A percentile compares a stretch with the other conserved stretches of the same genome.
These are phyloP conservation scores for Porphyrio hochstetteri DNA, from an alignment of 2,113 vertebrate genomes.

Conservation along the genomic window DNA sequence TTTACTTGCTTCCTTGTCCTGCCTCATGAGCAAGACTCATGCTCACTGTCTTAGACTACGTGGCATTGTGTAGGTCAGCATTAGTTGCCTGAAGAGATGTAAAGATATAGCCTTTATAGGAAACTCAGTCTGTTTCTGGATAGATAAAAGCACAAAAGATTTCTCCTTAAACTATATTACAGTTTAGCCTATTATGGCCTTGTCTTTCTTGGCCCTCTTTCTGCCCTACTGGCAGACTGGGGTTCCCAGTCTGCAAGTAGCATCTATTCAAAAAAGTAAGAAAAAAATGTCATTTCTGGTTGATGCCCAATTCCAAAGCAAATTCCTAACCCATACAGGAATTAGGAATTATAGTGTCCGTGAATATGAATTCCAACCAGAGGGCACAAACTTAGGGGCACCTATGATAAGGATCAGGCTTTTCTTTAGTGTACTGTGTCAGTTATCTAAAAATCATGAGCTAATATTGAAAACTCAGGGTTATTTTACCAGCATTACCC, in stretches of 20 bases:
- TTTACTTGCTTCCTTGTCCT: not conserved
- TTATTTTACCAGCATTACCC: not conserved
- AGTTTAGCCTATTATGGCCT: not conserved
- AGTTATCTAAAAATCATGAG: not conserved
- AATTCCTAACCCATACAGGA: not conserved
- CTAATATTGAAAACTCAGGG: not conserved
- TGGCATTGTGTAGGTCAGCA: not conserved
- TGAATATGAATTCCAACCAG: not conserved
- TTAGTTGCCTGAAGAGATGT: not conserved
- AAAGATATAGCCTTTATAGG: not conserved
- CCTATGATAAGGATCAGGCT: not conserved
- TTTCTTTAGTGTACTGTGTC: not conserved
- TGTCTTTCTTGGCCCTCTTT: not conserved
- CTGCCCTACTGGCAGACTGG: not conserved
- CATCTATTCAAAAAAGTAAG: not conserved
- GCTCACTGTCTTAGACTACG: fast-evolving
- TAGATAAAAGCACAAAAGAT: not conserved
- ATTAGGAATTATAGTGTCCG: not conserved
- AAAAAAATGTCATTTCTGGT: not conserved
- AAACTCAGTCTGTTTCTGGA: not conserved
- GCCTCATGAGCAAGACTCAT: not conserved
- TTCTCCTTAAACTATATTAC: not conserved
- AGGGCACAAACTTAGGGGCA: not conserved
- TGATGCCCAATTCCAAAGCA: not conserved
- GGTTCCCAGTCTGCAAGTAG: not conserved